These are phyloP conservation scores for Turdus rufiventris DNA, from an alignment of 2,113 vertebrate genomes.

Conservation along the genomic window DNA sequence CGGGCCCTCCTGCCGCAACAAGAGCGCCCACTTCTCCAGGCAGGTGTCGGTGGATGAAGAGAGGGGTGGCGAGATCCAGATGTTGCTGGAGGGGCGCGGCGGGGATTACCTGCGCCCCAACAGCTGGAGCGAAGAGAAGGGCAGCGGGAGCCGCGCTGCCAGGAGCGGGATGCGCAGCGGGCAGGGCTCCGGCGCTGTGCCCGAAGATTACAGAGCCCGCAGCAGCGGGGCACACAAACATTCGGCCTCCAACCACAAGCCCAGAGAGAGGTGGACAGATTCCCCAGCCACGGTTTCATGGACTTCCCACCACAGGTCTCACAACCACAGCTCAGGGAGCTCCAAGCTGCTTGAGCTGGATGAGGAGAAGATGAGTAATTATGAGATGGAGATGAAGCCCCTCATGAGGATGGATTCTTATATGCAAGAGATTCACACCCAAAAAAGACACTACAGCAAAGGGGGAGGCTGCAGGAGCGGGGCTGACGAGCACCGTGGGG, in stretches of 20 bases:
- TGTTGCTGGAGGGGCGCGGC: constrained; percentile 88
- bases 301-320: constrained; percentile 85
- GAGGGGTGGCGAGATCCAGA: constrained; percentile 89
- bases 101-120: constrained; percentile 78
- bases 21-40: constrained; percentile 87
- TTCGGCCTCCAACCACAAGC: constrained; percentile 84
- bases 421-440: constrained; percentile 73
- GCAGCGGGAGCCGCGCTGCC: constrained; percentile 18
- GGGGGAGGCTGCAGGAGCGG: constrained; percentile 60
- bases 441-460: constrained; percentile 75
- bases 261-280: constrained; percentile 87
- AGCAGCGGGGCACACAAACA: constrained; percentile 84
- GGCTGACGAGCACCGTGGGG: constrained; percentile 67
- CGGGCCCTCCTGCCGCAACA: constrained; percentile 76
- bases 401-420: constrained; percentile 79
- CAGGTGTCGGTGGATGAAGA: constrained; percentile 90
- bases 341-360: constrained; percentile 85
- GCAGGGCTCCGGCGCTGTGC: constrained; percentile 71
- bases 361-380: constrained; percentile 87
- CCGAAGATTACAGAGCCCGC: constrained; percentile 84
- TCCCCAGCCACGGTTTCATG: constrained; percentile 79
- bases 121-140: constrained; percentile 86
- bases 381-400: constrained; percentile 93
- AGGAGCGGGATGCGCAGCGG: constrained; percentile 73
- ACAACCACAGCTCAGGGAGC: constrained; percentile 86